phyloP scores from a whole-genome alignment of 2,113 vertebrate species.

The Terrapene triunguis region DNA sequence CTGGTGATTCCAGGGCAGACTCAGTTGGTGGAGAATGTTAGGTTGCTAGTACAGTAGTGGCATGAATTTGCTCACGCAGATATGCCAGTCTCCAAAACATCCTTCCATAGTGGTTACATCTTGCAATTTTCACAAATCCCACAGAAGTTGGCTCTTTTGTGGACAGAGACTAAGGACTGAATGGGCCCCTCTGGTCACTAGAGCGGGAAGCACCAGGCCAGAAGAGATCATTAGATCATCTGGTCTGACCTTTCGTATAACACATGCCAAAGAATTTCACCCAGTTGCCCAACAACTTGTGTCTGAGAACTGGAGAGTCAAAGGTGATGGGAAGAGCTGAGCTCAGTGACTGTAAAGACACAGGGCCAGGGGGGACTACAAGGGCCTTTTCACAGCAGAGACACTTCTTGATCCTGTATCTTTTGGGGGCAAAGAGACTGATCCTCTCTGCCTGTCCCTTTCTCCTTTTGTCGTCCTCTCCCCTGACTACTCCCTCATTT shows the following conservation, averaged over 20 bases:
- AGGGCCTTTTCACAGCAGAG: background rate
- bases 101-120: background rate
- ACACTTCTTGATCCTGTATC: background rate
- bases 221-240: background rate
- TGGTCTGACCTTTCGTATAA: background rate
- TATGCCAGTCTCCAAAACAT: background rate
- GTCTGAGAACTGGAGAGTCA: background rate
- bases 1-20: background rate
- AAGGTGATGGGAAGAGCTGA: background rate
- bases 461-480: background rate
- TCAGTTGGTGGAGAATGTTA: background rate
- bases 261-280: background rate
- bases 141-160: background rate
- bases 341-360: background rate
- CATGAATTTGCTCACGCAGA: background rate
- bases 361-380: background rate
- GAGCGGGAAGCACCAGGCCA: background rate
- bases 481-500: background rate
- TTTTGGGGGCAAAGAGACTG: background rate
- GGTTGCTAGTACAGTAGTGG: background rate
- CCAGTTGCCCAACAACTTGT: background rate
- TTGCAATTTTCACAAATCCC: background rate
- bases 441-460: background rate
- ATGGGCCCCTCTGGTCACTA: background rate
- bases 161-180: background rate